phyloP scores from a whole-genome alignment of 2,888 invertebrate species.

The Lepidochitona cinerea region DNA sequence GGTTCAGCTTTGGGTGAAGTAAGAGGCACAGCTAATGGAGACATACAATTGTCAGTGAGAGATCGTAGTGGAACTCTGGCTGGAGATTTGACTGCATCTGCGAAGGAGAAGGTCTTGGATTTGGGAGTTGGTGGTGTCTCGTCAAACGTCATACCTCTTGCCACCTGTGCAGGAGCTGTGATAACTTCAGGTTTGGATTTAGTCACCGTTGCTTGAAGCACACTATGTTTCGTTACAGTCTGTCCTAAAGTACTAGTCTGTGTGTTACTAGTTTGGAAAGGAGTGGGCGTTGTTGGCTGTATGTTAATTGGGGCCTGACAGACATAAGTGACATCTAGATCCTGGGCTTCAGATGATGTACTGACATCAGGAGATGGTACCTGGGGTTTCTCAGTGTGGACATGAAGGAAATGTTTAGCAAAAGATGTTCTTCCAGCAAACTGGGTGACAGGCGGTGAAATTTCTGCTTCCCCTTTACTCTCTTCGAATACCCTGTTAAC shows the following conservation, averaged over 20 bases:
- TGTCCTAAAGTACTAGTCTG: background rate
- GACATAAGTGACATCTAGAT: background rate
- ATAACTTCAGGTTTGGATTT: background rate
- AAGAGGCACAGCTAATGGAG: background rate
- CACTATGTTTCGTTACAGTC: background rate
- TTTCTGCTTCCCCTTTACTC: background rate
- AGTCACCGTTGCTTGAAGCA: background rate
- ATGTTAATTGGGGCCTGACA: no score
- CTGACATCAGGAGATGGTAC: background rate
- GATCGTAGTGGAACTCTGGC: background rate
- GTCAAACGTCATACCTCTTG: background rate
- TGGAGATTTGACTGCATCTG: slow-evolving; percentile 3
- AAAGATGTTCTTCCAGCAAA: background rate
- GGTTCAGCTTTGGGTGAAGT: background rate
- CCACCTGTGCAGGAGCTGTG: background rate
- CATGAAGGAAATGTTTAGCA: background rate
- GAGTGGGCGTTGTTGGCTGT: background rate
- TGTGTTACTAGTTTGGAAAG: background rate
- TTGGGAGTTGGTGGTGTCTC: background rate
- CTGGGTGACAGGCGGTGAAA: background rate
- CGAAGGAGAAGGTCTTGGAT: background rate
- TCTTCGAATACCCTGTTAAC: no score
- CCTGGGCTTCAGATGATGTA: background rate
- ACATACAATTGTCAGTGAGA: background rate
- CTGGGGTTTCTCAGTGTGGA: background rate